Evolutionary conservation across 2,113 vertebrate species (phyloP), one percentile per base, ranked within the genome.

Genomic region (Petrocephalus microphthalmus): DNA sequence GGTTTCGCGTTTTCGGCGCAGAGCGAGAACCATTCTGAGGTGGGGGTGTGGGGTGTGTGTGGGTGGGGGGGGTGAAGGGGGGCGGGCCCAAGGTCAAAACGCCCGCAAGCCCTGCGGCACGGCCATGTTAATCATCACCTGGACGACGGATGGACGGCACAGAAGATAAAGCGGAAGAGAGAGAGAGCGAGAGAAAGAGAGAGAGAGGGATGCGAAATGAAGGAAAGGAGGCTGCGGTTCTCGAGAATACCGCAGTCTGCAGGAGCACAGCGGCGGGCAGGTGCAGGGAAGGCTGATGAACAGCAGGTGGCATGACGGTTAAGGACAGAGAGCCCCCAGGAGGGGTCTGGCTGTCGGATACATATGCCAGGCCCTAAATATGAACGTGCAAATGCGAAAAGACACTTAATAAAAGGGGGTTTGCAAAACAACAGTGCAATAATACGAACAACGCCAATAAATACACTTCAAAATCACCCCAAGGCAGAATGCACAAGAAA

Each of bases 51-150:
- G 37, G 20, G 37, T 45, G 74, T 81, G 7, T 81, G 33, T 37
- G 37, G 20, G 20, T 5, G 81, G 2, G 45, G 15, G 51, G 3
- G 25, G 10, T 11, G 51, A 17, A 6, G 8, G 37, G 37, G 51
- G 51, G 11, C 25, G 7, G 84, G 33, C 51, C 83, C 87, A 82
- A 57, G 87, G 87, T 85, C 42, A 49, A 49, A 42, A 7, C 15
- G 56, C 82, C 84, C 67, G 56, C 67, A 13, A 53, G 52, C 1
- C 19, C 37, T 49, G 19, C 7, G 42, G 22, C 74, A 47, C 33
- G 15, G 74, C 71, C 74, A 71, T 29, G 57, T 82, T 84, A 29
- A 84, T 87, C 51, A 60, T 82, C 42, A 83, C 52, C 71, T 82
- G 22, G 4, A 33, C 42, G 57, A 60, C n/a, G 49, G 3, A 45